A percentile compares a stretch with the other conserved stretches of the same genome.
Evolutionary conservation across 2,113 vertebrate genomes (phyloP).

Genomic region (Chrysemys picta): DNA sequence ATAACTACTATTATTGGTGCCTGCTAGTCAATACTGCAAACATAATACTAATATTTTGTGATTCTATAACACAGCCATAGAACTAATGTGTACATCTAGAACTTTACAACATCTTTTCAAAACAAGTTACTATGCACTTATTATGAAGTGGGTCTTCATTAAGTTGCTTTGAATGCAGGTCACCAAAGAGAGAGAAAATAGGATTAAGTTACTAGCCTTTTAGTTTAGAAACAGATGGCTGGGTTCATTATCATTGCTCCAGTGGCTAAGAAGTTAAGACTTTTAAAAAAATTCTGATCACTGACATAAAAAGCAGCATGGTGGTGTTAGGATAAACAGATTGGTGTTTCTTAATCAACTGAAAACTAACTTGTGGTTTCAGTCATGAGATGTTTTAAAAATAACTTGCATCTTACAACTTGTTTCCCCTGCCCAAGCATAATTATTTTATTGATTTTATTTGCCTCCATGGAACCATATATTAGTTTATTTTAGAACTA

Average conservation of each 20-base stretch:
- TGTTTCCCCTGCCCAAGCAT: not conserved
- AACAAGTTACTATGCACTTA: not conserved
- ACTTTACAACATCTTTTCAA: not conserved
- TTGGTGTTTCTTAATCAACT: constrained; percentile 1
- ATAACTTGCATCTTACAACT: not conserved
- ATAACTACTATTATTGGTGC: not conserved
- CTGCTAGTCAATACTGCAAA: accelerated
- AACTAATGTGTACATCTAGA: not conserved
- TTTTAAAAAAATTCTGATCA: constrained; percentile 12
- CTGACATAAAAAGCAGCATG: constrained; percentile 10
- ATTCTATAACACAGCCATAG: not conserved
- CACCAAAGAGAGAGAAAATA: constrained; percentile 48
- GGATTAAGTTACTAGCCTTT: constrained; percentile 55
- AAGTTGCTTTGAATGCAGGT: not conserved
- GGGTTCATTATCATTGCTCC: constrained; percentile 34
- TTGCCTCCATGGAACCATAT: not conserved
- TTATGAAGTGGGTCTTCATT: not conserved
- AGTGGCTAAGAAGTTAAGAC: constrained; percentile 50
- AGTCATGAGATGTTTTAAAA: not conserved
- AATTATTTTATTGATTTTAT: not conserved
- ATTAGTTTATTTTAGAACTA: not conserved
- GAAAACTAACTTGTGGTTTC: not conserved
- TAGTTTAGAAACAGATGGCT: constrained; percentile 64
- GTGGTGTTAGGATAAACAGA: constrained; percentile 21
- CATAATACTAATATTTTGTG: not conserved